phyloP scores from a whole-genome alignment of 2,797 vertebrate species.

The Coilia nasus region DNA sequence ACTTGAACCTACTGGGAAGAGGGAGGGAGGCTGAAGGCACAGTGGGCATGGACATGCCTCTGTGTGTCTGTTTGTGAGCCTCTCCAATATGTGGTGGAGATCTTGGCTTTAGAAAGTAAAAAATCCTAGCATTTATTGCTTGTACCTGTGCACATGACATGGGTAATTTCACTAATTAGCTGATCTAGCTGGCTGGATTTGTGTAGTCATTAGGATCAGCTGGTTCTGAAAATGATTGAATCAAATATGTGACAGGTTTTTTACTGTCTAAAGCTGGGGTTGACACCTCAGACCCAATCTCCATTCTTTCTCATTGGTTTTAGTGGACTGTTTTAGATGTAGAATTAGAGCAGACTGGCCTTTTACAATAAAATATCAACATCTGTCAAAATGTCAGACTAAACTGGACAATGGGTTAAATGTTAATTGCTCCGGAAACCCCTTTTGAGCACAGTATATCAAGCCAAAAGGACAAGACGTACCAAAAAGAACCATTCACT shows the following conservation, averaged over 20 bases:
- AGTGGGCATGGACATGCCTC: conserved; percentile 1
- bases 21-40: background rate
- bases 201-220: too few species aligned
- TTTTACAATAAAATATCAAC: conserved; percentile 33
- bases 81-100: too few species aligned
- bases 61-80: conserved; percentile 3
- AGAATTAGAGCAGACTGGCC: conserved; percentile 16
- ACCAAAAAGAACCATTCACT: background rate
- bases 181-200: too few species aligned
- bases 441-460: conserved; percentile 1
- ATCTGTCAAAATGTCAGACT: conserved; percentile 33
- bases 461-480: background rate
- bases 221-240: too few species aligned
- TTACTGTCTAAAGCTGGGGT: background rate
- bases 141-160: too few species aligned
- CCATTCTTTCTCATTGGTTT: background rate
- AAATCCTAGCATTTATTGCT: too few species aligned
- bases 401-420: conserved; percentile 27
- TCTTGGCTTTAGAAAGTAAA: too few species aligned
- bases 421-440: conserved; percentile 24
- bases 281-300: background rate
- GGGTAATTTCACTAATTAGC: too few species aligned
- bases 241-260: too few species aligned
- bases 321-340: background rate
- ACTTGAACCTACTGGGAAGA: conserved; percentile 22